Evolutionary conservation across 2,888 invertebrate species (phyloP).

Genomic region (Synanthedon myopaeformis): DNA sequence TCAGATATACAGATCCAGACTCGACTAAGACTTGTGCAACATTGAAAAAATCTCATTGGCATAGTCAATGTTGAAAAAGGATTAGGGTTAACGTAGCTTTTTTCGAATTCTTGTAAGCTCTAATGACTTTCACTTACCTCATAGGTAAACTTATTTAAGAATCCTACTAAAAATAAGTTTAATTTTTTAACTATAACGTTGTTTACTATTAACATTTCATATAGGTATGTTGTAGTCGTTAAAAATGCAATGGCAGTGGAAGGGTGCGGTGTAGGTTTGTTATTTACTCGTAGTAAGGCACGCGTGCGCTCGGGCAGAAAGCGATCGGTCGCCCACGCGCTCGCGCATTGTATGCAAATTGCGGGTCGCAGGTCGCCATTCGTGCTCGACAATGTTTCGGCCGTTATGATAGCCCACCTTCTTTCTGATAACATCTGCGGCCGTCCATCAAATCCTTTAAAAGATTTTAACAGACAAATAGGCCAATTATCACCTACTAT

Average conservation of each 20-base stretch:
- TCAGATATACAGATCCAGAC: too few species aligned
- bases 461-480: too few species aligned
- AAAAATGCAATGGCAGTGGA: conserved; percentile 1
- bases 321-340: conserved; percentile 44
- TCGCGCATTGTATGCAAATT: conserved; percentile 64
- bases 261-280: neutral
- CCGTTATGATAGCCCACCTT: conserved; percentile 6
- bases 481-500: too few species aligned
- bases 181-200: too few species aligned
- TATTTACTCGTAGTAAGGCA: neutral
- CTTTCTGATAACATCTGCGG: neutral
- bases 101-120: too few species aligned
- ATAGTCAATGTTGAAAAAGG: too few species aligned
- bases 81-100: too few species aligned
- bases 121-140: too few species aligned
- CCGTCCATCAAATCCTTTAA: neutral
- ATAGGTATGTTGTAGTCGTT: conserved; percentile 1
- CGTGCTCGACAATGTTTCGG: conserved; percentile 19
- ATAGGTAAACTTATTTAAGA: too few species aligned
- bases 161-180: too few species aligned
- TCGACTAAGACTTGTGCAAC: too few species aligned
- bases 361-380: conserved; percentile 62
- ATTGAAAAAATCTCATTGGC: too few species aligned
- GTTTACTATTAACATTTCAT: conserved; percentile 8
- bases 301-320: conserved; percentile 6